Conservation (phyloP, 1,140 invertebrate genomes). For the Drosophila virilis region DNA sequence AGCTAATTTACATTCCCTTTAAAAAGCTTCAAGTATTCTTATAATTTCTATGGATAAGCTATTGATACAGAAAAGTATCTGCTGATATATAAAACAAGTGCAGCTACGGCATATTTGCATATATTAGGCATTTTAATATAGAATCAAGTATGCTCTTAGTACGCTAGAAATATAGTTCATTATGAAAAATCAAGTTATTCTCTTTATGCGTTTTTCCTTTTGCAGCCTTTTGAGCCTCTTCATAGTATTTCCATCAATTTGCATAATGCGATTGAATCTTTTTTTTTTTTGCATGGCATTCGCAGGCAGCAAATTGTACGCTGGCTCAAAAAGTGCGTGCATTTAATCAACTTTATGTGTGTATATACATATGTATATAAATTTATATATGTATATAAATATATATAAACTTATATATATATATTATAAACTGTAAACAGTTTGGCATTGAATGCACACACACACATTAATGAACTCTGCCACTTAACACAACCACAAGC, state of each 20-base stretch:
- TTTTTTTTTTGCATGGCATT: constrained; percentile 26
- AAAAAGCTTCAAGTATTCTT: too few species aligned
- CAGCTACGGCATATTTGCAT: too few species aligned
- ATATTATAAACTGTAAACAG: constrained; percentile 12
- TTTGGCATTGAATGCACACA: constrained; percentile 15
- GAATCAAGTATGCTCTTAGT: background rate
- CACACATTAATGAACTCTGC: constrained; percentile 55
- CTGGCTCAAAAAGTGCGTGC: constrained; percentile 31
- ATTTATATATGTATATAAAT: constrained; percentile 9
- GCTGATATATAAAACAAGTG: too few species aligned
- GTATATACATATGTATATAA: background rate
- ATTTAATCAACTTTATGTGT: constrained; percentile 17
- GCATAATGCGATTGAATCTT: constrained; percentile 39
- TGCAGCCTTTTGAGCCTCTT: constrained; percentile 13
- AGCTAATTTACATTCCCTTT: too few species aligned
- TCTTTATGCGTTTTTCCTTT: constrained; percentile 3
- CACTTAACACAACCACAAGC: constrained; percentile 77
- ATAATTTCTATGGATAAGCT: too few species aligned
- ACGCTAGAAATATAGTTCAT: background rate
- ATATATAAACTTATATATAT: constrained; percentile 16
- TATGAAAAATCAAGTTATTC: constrained; percentile 1
- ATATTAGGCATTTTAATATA: background rate
- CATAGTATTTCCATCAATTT: constrained; percentile 21
- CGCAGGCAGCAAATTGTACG: background rate
- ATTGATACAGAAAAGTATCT: too few species aligned